Conservation (phyloP, 2,888 invertebrate species). For the Agriotes lineatus region DNA sequence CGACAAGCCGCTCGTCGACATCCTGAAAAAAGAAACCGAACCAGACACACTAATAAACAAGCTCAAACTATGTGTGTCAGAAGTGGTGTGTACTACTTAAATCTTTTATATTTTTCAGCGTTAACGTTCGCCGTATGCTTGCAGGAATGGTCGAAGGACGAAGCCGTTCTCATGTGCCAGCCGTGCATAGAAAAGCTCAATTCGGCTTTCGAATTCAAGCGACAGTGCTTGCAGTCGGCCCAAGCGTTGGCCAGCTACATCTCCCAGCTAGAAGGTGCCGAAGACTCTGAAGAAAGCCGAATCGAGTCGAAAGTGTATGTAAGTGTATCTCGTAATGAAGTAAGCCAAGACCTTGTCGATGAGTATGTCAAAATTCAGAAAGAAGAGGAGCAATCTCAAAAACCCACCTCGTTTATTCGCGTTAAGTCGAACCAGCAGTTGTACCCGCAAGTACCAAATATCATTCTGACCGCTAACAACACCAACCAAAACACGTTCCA, state of each 20-base stretch:
- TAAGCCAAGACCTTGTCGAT: constrained; percentile 32
- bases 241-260: constrained; percentile 59
- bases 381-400: constrained; percentile 19
- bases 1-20: constrained; percentile 61
- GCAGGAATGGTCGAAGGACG: constrained; percentile 61
- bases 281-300: not conserved
- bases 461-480: constrained; percentile 29
- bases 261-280: constrained; percentile 53
- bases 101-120: not conserved
- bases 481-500: constrained; percentile 52
- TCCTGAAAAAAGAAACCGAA: constrained; percentile 61
- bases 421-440: constrained; percentile 26
- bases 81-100: constrained; percentile 60
- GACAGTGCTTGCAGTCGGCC: constrained; percentile 61
- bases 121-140: constrained; percentile 37
- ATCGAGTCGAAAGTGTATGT: constrained; percentile 39
- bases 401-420: constrained; percentile 15
- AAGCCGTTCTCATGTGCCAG: constrained; percentile 59
- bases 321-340: constrained; percentile 24
- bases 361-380: constrained; percentile 31
- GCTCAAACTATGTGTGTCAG: constrained; percentile 62
- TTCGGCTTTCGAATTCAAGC: constrained; percentile 61
- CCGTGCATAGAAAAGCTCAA: constrained; percentile 61
- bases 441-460: constrained; percentile 26
- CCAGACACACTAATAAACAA: constrained; percentile 61